These are phyloP conservation scores for Drosophila sp. DNA, from an alignment of 1,140 invertebrate species.

Conservation along the genomic window DNA sequence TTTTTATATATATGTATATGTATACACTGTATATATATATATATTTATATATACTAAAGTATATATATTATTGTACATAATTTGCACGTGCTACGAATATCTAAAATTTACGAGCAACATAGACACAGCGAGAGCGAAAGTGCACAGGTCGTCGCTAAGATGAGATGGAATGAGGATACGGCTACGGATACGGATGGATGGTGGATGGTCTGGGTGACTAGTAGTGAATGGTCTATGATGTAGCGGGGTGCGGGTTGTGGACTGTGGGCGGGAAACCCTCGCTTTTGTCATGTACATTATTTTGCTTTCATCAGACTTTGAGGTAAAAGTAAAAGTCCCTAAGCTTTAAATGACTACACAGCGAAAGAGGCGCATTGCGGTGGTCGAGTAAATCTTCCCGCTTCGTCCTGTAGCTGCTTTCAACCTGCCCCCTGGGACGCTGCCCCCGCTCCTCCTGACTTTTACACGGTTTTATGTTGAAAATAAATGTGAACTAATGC, in stretches of 20 bases:
- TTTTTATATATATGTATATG: constrained; percentile 24
- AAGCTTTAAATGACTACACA: constrained; percentile 69
- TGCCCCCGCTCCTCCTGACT: constrained; percentile 32
- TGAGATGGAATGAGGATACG: constrained; percentile 8
- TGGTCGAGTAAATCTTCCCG: not conserved
- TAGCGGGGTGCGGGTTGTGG: not conserved
- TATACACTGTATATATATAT: constrained; percentile 12
- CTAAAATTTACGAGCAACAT: constrained; percentile 72
- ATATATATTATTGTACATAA: constrained; percentile 78
- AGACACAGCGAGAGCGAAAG: constrained; percentile 57
- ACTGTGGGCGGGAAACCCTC: constrained; percentile 9
- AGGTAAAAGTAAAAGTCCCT: constrained; percentile 73
- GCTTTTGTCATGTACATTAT: constrained; percentile 72
- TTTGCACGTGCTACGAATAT: constrained; percentile 81
- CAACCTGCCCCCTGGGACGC: constrained; percentile 56
- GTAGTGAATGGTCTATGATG: constrained; percentile 34
- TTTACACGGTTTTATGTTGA: constrained; percentile 78
- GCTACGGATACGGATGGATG: not conserved
- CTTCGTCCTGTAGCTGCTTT: constrained; percentile 11
- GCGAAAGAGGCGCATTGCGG: not conserved
- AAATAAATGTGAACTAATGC: constrained; percentile 82
- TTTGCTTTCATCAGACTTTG: constrained; percentile 72
- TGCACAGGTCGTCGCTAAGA: constrained; percentile 61
- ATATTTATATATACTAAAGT: constrained; percentile 7
- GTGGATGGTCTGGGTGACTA: constrained; percentile 2